A percentile compares a stretch with the other conserved stretches of the same genome.
These are phyloP conservation scores for Polymixis lichenea DNA, from an alignment of 2,888 invertebrate genomes.

Conservation along the genomic window DNA sequence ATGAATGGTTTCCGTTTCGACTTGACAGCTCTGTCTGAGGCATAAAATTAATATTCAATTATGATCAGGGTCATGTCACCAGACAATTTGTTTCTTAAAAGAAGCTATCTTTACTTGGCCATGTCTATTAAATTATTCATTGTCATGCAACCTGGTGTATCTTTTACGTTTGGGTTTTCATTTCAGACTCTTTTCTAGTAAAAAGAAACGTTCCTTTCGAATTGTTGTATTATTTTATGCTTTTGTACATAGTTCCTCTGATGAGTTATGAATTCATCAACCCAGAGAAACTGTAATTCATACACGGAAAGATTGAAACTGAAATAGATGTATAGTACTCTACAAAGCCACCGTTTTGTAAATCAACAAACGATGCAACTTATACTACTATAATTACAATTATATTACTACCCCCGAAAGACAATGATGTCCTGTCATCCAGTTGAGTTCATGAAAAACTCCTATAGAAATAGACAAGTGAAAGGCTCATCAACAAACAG, in stretches of 20 bases:
- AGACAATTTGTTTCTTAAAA: slow-evolving; percentile 30
- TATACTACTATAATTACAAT: background rate
- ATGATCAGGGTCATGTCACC: slow-evolving; percentile 47
- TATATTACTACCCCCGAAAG: too few species aligned
- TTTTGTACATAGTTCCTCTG: too few species aligned
- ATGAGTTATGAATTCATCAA: too few species aligned
- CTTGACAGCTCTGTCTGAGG: slow-evolving; percentile 34
- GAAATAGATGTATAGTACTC: background rate
- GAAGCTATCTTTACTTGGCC: slow-evolving; percentile 11
- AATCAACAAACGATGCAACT: background rate
- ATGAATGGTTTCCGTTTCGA: slow-evolving; percentile 32
- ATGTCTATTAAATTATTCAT: slow-evolving; percentile 2
- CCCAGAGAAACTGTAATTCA: too few species aligned
- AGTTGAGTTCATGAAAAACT: too few species aligned
- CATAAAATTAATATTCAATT: slow-evolving; percentile 45
- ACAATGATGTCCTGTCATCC: too few species aligned
- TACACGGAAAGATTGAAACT: background rate
- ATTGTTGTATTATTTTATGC: background rate
- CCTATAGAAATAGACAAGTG: too few species aligned
- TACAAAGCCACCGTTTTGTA: background rate
- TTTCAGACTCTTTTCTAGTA: background rate
- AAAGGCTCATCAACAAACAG: too few species aligned
- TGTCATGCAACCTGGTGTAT: background rate
- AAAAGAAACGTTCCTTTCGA: background rate
- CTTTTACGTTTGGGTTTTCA: background rate